phyloP scores from a whole-genome alignment of 2,113 vertebrate species.

The Planiliza haematocheilus region DNA sequence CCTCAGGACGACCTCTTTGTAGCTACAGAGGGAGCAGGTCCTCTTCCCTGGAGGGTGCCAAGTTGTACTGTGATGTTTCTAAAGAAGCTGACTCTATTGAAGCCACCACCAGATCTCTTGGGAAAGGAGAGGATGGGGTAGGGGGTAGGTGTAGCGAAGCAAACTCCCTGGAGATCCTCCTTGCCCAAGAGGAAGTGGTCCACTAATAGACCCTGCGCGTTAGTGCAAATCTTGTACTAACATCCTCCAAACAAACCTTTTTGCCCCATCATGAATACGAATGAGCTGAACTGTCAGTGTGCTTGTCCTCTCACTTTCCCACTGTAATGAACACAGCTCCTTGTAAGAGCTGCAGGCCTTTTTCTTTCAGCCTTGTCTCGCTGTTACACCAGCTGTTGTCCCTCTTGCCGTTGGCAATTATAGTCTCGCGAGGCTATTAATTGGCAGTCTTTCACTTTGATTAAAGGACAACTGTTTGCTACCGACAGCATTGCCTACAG shows the following conservation, averaged over 20 bases:
- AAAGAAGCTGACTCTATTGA: no score
- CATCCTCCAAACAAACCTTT: neutral
- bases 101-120: no score
- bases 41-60: no score
- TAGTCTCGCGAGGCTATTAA: conserved; percentile 22
- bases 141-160: no score
- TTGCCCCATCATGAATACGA: neutral
- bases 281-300: neutral
- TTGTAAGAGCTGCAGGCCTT: neutral
- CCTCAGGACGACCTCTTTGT: no score
- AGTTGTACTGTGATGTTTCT: no score
- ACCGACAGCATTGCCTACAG: conserved; percentile 35
- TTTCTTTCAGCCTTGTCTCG: neutral
- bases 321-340: neutral
- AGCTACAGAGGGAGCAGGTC: no score
- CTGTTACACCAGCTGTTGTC: conserved; percentile 37
- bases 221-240: neutral
- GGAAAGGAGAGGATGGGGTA: no score
- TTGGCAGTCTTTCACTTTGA: conserved; percentile 42
- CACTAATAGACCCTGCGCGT: no score
- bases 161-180: no score
- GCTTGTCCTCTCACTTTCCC: neutral
- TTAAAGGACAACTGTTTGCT: conserved; percentile 38
- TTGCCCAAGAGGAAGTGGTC: no score
- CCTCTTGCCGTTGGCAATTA: conserved; percentile 41